Evolutionary conservation across 2,888 invertebrate genomes (phyloP).

Genomic region (Deilephila porcellus): DNA sequence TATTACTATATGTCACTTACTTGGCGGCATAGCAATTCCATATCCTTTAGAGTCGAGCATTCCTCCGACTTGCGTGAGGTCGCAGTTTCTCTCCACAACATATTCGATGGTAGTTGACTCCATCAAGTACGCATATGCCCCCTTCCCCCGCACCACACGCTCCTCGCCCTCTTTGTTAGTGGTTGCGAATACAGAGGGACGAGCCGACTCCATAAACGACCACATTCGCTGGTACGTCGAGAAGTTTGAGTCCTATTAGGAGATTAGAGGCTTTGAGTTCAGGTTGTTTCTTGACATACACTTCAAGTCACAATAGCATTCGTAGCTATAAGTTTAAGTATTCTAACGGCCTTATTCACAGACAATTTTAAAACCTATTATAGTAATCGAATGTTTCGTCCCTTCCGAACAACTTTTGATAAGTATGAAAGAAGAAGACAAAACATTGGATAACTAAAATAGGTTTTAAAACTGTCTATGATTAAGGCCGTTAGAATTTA

Average conservation of each 20-base stretch:
- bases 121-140: slow-evolving; percentile 98
- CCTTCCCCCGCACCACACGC: slow-evolving; percentile 92
- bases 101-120: slow-evolving; percentile 99
- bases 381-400: too few relatives aligned
- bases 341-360: too few relatives aligned
- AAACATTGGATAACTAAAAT: too few relatives aligned
- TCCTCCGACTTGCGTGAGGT: slow-evolving; percentile 95
- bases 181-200: slow-evolving; percentile 93
- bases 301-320: too few relatives aligned
- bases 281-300: too few relatives aligned
- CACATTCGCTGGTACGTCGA: slow-evolving; percentile 98
- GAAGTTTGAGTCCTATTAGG: slow-evolving; percentile 93
- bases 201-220: slow-evolving; percentile 95
- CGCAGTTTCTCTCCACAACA: slow-evolving; percentile 94
- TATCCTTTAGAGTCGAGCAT: slow-evolving; percentile 97
- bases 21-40: slow-evolving; percentile 96
- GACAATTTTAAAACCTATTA: too few relatives aligned
- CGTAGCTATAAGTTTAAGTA: too few relatives aligned
- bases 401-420: too few relatives aligned
- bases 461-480: too few relatives aligned
- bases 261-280: neutral
- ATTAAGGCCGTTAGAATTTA: too few relatives aligned
- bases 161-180: slow-evolving; percentile 96
- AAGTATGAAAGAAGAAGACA: too few relatives aligned
- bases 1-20: slow-evolving; percentile 80